Evolutionary conservation across 2,113 vertebrate species (phyloP), one percentile per base, ranked within the genome.

Genomic region (Glaucidium brasilianum): DNA sequence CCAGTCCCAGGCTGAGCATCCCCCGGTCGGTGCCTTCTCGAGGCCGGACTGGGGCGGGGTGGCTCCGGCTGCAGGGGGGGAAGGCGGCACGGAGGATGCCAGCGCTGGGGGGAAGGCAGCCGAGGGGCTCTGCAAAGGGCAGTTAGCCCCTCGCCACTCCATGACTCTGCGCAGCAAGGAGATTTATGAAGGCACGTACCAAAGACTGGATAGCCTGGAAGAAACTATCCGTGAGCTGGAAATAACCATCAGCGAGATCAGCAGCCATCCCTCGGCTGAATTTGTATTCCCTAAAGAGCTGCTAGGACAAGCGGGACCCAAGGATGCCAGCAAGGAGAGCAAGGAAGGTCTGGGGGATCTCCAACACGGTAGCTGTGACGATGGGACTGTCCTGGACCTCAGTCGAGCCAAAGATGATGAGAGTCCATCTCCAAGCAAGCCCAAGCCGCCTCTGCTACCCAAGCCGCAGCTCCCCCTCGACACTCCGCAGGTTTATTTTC

Each of bases 191-290:
- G 95, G 94, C 86, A 97, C 97, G 0, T 99, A 98, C 98, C 97
- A 92, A 94, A 97, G 97, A 7, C 96, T 99, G 97, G 99, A 99
- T 91, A 99, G 99, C 96, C 97, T 99, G 95, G 99, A 99, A 94
- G 99, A 99, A 92, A 99, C 98, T 0, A 99, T 99, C 72, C 97
- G 97, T 8, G 98, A 99, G 96, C 98, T 99, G 96, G 99, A 99
- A 88, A 98, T 98, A 75, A 98, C 99, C 69, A 97, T 99, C 94
- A 98, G 96, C 30, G 98, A 99, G 97, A 98, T 99, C 96, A 96
- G 98, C 60, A 93, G 97, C 68, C 98, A 98, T 34, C 93, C 98
- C 13, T 41, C 95, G 1, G 80, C 59, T 2, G 97, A 94, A 6
- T 71, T 91, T 8, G 71, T 89, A 6, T 85, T 97, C 95, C 67